Percentiles rank a stretch among this genome's conserved stretches.
phyloP scores from a whole-genome alignment of 2,888 invertebrate genomes.

The Dasypogon diadema region DNA sequence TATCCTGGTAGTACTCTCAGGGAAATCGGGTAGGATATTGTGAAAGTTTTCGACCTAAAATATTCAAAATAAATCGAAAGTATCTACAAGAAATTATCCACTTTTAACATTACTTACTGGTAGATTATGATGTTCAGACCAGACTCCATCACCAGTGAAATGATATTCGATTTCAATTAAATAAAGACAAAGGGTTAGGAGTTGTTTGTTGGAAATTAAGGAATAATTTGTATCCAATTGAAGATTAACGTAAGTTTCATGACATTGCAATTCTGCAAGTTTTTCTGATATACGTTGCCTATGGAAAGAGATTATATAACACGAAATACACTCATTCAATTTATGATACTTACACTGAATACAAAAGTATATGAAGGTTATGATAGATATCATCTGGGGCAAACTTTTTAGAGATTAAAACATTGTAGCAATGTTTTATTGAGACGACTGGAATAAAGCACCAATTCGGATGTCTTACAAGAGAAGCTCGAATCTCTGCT shows the following conservation, averaged over 20 bases:
- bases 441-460: slow-evolving; percentile 73
- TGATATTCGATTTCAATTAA: slow-evolving; percentile 79
- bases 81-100: no score
- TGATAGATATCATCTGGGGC: slow-evolving; percentile 71
- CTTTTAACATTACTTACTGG: slow-evolving; percentile 64
- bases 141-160: slow-evolving; percentile 82
- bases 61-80: no score
- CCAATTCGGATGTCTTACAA: slow-evolving; percentile 76
- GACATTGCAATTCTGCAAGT: slow-evolving; percentile 59
- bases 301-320: neutral
- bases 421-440: slow-evolving; percentile 73
- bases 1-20: slow-evolving; percentile 63
- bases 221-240: slow-evolving; percentile 61
- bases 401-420: slow-evolving; percentile 71
- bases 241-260: slow-evolving; percentile 60
- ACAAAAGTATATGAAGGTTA: slow-evolving; percentile 76
- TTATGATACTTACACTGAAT: slow-evolving; percentile 73
- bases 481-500: slow-evolving; percentile 62
- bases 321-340: neutral
- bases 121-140: slow-evolving; percentile 69
- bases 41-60: slow-evolving; percentile 62
- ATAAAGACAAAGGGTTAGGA: slow-evolving; percentile 77
- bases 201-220: slow-evolving; percentile 69
- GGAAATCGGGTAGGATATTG: slow-evolving; percentile 66
- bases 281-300: slow-evolving; percentile 66